Percentiles rank a stretch among this genome's conserved stretches.
Conservation (phyloP, 2,888 invertebrate species). For the Drosophila pegasa region DNA sequence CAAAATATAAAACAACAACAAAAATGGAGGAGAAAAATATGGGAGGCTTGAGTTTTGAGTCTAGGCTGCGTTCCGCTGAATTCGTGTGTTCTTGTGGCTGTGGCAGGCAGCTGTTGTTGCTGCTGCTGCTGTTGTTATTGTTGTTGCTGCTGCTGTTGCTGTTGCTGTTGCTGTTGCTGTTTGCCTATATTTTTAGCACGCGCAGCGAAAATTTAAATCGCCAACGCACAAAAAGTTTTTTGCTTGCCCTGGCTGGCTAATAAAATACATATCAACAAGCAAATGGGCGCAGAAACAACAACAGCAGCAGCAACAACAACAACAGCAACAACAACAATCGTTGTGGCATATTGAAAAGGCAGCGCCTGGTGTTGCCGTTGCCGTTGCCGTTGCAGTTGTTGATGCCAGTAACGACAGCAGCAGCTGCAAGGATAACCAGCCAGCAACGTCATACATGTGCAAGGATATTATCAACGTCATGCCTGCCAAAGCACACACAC, state of each 20-base stretch:
- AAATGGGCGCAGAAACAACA: conserved; percentile 48
- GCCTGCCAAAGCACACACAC: conserved; percentile 54
- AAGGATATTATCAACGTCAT: conserved; percentile 83
- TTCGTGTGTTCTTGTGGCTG: conserved; percentile 18
- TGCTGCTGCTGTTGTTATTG: background rate
- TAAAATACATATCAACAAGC: conserved; percentile 75
- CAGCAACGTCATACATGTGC: conserved; percentile 77
- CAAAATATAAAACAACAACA: conserved; percentile 27
- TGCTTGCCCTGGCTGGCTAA: conserved; percentile 54
- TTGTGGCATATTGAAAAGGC: conserved; percentile 66
- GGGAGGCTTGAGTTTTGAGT: conserved; percentile 49
- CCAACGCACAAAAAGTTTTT: conserved; percentile 47
- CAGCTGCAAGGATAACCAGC: conserved; percentile 66
- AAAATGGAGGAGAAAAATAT: conserved; percentile 24
- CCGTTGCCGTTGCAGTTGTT: conserved; percentile 19
- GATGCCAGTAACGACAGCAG: conserved; percentile 28
- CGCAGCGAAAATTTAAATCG: conserved; percentile 62
- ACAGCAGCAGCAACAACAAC: conserved; percentile 31
- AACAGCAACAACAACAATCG: conserved; percentile 35
- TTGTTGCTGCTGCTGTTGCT: conserved; percentile 18
- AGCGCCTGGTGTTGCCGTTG: conserved; percentile 41
- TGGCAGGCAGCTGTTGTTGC: conserved; percentile 21
- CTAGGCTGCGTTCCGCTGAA: conserved; percentile 27
- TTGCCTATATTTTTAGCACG: conserved; percentile 63
- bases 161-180: conserved; percentile 18